Evolutionary conservation across 2,797 vertebrate species (phyloP).

Genomic region (Sebastes trivittatus): DNA sequence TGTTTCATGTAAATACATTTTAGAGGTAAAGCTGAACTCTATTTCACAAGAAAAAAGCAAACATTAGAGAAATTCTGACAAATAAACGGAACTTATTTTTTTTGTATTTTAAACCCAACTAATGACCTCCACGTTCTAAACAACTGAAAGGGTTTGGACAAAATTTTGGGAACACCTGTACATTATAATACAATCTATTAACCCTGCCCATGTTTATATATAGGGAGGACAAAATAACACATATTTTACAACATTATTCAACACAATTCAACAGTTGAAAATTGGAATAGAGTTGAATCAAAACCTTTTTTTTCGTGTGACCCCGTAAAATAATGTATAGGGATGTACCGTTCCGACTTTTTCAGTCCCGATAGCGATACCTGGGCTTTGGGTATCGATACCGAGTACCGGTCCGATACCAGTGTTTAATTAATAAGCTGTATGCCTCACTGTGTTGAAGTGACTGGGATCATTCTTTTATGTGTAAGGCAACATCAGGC

Average conservation of each 20-base stretch:
- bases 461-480: too few relatives aligned
- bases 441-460: too few relatives aligned
- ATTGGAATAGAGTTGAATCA: neutral
- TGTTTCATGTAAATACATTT: neutral
- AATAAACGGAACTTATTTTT: neutral
- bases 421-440: too few relatives aligned
- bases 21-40: neutral
- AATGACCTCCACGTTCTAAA: neutral
- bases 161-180: neutral
- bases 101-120: neutral
- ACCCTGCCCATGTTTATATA: neutral
- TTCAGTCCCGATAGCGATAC: too few relatives aligned
- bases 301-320: too few relatives aligned
- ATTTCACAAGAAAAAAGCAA: neutral
- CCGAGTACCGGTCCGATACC: too few relatives aligned
- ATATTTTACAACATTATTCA: neutral
- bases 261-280: neutral
- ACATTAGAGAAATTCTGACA: neutral
- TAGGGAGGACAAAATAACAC: neutral
- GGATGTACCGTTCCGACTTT: too few relatives aligned
- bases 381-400: too few relatives aligned
- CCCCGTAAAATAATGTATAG: too few relatives aligned
- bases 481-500: too few relatives aligned
- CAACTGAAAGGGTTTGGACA: neutral
- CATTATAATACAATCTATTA: neutral